Percentiles rank a stretch among this genome's conserved stretches.
phyloP scores from a whole-genome alignment of 2,113 vertebrate species.

The Rhynchopsitta pachyrhyncha region DNA sequence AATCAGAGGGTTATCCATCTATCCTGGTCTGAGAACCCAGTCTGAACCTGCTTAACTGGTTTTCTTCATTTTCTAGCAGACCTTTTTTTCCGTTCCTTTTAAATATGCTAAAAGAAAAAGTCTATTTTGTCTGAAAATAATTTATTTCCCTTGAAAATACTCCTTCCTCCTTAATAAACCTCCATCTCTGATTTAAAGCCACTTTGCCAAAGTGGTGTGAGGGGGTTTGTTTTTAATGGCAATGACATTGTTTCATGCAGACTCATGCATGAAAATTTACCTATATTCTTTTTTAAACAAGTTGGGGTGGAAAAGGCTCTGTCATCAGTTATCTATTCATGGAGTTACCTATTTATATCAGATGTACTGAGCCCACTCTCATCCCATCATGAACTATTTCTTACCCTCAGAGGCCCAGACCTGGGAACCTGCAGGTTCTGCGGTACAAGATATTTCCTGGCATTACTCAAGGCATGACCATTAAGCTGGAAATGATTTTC shows the following conservation, averaged over 20 bases:
- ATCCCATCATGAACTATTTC: background rate
- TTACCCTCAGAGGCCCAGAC: background rate
- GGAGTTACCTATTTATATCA: background rate
- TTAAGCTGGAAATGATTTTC: background rate
- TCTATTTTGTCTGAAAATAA: background rate
- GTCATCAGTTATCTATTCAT: background rate
- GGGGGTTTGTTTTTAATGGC: background rate
- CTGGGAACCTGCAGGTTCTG: background rate
- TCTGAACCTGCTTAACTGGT: background rate
- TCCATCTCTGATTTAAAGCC: background rate
- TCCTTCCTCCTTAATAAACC: background rate
- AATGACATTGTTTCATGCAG: background rate
- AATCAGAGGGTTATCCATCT: background rate
- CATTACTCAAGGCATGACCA: background rate
- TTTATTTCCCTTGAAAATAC: background rate
- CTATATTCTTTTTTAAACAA: background rate
- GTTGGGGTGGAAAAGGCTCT: background rate
- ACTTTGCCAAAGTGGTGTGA: background rate
- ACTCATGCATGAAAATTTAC: background rate
- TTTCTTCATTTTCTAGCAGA: background rate
- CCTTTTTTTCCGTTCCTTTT: accelerated
- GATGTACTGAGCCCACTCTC: background rate
- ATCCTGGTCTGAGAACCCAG: background rate
- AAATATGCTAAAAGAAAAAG: background rate
- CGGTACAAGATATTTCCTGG: background rate